Percentiles rank a stretch among this genome's conserved stretches.
Conservation (phyloP, 2,113 vertebrate genomes). For the Desmodus rotundus region DNA sequence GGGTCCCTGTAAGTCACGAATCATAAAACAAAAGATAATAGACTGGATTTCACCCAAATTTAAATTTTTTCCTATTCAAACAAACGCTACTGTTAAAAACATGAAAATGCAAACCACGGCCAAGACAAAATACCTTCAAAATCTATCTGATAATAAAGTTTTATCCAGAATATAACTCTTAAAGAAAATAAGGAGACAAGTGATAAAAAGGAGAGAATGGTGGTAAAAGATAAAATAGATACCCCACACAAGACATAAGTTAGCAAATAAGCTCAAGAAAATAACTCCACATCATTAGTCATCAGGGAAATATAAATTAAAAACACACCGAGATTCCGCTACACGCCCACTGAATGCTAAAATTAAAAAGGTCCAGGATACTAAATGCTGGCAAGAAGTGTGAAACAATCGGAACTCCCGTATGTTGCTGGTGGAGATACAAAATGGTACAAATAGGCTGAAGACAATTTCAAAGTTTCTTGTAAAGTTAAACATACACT, state of each 20-base stretch:
- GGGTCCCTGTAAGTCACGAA: background rate
- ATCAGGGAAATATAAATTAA: background rate
- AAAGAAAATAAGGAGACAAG: background rate
- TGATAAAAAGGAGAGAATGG: background rate
- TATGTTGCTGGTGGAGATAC: background rate
- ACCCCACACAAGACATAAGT: background rate
- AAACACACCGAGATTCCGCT: background rate
- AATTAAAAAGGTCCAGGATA: background rate
- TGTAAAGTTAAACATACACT: background rate
- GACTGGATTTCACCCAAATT: background rate
- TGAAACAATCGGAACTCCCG: background rate
- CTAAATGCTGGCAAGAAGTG: background rate
- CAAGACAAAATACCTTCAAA: background rate
- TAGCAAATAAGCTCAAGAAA: background rate
- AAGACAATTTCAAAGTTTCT: background rate
- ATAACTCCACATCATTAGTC: background rate
- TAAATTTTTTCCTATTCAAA: background rate
- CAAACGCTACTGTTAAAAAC: conserved; percentile 14
- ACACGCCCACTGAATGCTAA: background rate
- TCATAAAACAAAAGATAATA: background rate
- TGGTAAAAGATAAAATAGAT: background rate
- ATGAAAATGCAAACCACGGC: background rate
- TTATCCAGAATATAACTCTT: background rate
- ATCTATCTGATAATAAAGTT: background rate
- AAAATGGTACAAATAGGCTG: background rate